A percentile compares a stretch with the other conserved stretches of the same genome.
phyloP scores from a whole-genome alignment of 2,113 vertebrate species.

The Forbesichthys agassizii region DNA sequence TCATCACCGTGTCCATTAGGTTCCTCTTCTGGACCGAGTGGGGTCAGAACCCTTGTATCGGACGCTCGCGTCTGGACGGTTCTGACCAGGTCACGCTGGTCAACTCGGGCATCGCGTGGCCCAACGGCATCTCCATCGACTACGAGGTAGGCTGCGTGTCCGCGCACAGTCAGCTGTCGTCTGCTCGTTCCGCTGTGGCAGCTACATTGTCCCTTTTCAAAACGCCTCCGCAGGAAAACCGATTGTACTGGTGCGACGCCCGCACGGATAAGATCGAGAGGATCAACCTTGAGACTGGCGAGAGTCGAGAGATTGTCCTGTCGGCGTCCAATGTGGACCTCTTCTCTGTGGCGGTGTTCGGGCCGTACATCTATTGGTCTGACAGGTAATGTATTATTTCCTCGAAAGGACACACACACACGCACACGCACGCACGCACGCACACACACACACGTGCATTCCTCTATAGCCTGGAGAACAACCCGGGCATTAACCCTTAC shows the following conservation, averaged over 20 bases:
- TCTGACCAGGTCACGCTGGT: constrained; percentile 92
- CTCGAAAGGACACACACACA: constrained; percentile 75
- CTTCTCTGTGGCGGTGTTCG: constrained; percentile 97
- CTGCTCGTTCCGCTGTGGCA: constrained; percentile 6
- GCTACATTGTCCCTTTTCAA: constrained; percentile 75
- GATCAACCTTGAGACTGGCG: constrained; percentile 97
- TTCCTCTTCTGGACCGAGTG: constrained; percentile 99
- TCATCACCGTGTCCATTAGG: constrained; percentile 59
- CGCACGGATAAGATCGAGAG: constrained; percentile 99
- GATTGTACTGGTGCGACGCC: constrained; percentile 99
- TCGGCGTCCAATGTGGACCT: constrained; percentile 96
- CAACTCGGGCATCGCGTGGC: constrained; percentile 90
- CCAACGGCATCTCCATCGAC: constrained; percentile 96
- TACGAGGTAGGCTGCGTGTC: constrained; percentile 83
- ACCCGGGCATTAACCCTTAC: constrained; percentile 77
- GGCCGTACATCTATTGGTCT: constrained; percentile 99
- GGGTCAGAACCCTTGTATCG: constrained; percentile 94
- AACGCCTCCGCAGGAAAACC: constrained; percentile 93
- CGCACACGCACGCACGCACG: constrained; percentile 13
- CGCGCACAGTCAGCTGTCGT: background rate
- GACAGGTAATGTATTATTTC: constrained; percentile 99
- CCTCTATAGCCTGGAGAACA: constrained; percentile 75
- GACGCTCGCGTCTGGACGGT: constrained; percentile 90
- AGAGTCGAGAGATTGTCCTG: constrained; percentile 93
- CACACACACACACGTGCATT: constrained; percentile 10